A percentile compares a stretch with the other conserved stretches of the same genome.
These are phyloP conservation scores for Nematolebias whitei DNA, from an alignment of 2,113 vertebrate genomes.

Conservation along the genomic window DNA sequence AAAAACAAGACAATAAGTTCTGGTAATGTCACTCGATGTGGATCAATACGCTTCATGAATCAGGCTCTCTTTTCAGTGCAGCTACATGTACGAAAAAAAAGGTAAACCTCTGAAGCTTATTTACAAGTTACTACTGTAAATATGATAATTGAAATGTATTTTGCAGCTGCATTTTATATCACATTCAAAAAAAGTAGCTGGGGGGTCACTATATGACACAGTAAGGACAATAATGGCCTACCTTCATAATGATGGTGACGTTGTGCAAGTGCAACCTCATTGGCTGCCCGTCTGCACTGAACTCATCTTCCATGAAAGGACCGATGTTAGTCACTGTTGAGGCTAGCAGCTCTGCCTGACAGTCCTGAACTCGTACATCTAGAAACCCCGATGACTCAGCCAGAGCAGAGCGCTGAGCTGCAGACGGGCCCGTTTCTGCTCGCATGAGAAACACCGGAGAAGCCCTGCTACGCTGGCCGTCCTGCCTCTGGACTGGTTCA, in stretches of 20 bases:
- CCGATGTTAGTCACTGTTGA: constrained; percentile 88
- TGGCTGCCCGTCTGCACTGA: constrained; percentile 86
- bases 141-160: no score
- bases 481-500: constrained; percentile 26
- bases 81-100: no score
- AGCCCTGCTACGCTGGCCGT: constrained; percentile 25
- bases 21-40: no score
- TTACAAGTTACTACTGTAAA: no score
- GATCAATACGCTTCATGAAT: no score
- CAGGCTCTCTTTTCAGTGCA: no score
- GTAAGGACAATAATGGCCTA: constrained; percentile 44
- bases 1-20: background rate
- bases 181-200: no score
- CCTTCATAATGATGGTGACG: constrained; percentile 87
- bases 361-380: constrained; percentile 79
- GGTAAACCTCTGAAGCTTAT: no score
- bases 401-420: constrained; percentile 76
- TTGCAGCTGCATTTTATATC: no score
- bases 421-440: constrained; percentile 83
- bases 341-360: constrained; percentile 81
- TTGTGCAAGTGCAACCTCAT: constrained; percentile 87
- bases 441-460: constrained; percentile 78
- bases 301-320: constrained; percentile 94
- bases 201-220: background rate
- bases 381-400: constrained; percentile 85